Conservation (phyloP, 1,140 invertebrate genomes). For the Sitobion miscanthi region DNA sequence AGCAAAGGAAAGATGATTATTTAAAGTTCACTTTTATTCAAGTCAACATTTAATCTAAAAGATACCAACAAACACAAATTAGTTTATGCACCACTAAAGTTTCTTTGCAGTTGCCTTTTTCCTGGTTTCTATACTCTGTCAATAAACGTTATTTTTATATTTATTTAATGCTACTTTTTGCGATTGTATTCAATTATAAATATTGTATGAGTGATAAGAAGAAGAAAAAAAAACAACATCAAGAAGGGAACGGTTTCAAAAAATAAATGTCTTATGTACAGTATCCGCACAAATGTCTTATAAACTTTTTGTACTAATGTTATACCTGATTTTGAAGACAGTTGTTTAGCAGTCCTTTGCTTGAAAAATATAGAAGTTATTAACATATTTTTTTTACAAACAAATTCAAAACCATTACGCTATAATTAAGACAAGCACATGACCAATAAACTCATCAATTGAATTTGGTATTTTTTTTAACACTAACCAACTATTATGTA, state of each 20-base stretch:
- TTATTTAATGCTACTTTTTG: background rate
- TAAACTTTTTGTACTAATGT: background rate
- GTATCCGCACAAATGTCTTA: background rate
- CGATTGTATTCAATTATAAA: background rate
- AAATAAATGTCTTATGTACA: background rate
- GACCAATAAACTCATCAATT: background rate
- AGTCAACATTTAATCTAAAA: background rate
- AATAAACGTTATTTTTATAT: background rate
- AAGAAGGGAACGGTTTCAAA: background rate
- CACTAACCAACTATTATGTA: background rate
- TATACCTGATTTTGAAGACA: background rate
- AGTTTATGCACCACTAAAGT: slow-evolving; percentile 4
- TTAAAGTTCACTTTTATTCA: background rate
- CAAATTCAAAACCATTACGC: background rate
- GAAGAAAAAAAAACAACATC: background rate
- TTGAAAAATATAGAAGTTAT: background rate
- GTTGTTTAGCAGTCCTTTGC: background rate
- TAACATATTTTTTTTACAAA: background rate
- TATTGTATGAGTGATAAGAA: background rate
- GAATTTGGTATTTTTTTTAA: background rate
- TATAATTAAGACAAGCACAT: background rate
- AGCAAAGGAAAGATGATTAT: background rate
- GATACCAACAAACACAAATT: background rate
- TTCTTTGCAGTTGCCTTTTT: background rate
- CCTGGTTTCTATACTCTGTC: background rate